Percentiles rank a stretch among this genome's conserved stretches.
Evolutionary conservation across 2,113 vertebrate species (phyloP).

Genomic region (Prionailurus bengalensis): DNA sequence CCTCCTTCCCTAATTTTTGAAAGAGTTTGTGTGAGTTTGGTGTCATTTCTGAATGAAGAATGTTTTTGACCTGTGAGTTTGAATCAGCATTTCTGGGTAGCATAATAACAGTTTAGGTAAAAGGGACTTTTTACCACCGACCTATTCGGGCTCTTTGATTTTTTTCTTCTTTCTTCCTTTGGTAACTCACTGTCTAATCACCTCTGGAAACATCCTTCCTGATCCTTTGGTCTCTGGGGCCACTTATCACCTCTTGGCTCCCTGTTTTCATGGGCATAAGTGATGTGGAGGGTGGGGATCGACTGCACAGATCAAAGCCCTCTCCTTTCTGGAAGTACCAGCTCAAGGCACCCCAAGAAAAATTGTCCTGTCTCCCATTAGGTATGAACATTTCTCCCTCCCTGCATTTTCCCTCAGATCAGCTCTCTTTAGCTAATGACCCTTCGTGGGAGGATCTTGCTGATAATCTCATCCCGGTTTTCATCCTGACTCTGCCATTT

Average conservation of each 20-base stretch:
- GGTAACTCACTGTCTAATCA: background rate
- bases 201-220: background rate
- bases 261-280: background rate
- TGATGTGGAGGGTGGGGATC: background rate
- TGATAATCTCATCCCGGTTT: background rate
- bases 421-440: background rate
- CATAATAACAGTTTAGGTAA: background rate
- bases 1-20: background rate
- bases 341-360: background rate
- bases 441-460: background rate
- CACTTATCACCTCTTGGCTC: background rate
- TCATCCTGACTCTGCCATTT: background rate
- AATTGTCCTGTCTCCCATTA: background rate
- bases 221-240: background rate
- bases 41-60: constrained; percentile 21
- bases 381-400: background rate
- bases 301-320: background rate
- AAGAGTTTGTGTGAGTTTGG: background rate
- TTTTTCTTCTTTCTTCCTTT: constrained; percentile 41
- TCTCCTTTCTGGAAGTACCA: background rate
- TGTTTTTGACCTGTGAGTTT: background rate
- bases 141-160: background rate
- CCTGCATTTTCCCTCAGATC: background rate
- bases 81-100: background rate
- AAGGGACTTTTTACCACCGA: background rate